These are phyloP conservation scores for Tichodroma muraria DNA, from an alignment of 2,113 vertebrate genomes.

Conservation along the genomic window DNA sequence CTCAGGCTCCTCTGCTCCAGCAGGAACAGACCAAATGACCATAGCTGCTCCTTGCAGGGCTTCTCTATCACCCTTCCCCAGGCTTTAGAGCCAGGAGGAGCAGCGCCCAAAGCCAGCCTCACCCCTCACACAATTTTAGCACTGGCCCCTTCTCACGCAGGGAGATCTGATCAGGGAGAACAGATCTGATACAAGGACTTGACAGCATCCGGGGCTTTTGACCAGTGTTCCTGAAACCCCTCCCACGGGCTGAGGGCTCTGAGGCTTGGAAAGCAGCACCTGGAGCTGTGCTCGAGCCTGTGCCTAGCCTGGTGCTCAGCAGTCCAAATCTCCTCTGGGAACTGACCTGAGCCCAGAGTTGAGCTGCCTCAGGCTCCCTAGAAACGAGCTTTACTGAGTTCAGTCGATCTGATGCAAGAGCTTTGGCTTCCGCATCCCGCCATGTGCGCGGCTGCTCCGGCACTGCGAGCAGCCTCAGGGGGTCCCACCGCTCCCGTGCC, in stretches of 20 bases:
- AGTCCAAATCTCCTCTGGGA: neutral
- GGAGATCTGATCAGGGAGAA: too few species aligned
- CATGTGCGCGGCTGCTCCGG: neutral
- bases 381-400: too few species aligned
- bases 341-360: accelerated
- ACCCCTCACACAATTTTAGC: neutral
- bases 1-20: neutral
- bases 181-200: accelerated
- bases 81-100: neutral
- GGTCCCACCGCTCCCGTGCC: neutral
- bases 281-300: neutral
- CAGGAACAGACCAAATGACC: neutral
- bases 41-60: neutral
- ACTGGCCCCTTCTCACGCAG: neutral
- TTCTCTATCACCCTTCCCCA: neutral
- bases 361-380: neutral
- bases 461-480: neutral
- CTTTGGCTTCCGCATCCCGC: neutral
- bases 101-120: neutral
- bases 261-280: neutral
- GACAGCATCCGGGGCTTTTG: neutral
- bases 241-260: neutral
- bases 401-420: neutral
- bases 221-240: neutral
- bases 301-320: neutral